Percentiles rank a stretch among this genome's conserved stretches.
Evolutionary conservation across 1,140 invertebrate genomes (phyloP).

Genomic region (Aphis craccivora): DNA sequence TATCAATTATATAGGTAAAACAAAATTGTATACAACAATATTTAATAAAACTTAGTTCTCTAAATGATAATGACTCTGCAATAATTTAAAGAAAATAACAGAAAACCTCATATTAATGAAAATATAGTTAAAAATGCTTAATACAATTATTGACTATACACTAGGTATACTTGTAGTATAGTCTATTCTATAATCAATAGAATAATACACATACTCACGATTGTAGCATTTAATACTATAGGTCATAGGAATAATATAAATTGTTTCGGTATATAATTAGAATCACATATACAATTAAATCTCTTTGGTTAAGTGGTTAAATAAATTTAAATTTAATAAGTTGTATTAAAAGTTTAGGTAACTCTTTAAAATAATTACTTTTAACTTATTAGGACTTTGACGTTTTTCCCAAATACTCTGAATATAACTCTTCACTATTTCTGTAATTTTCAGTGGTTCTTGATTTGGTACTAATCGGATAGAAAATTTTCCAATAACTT

Average conservation of each 20-base stretch:
- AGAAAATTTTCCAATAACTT: slow-evolving; percentile 96
- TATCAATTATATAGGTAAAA: not conserved
- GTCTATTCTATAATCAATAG: too few relatives aligned
- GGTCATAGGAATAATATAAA: not conserved
- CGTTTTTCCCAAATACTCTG: slow-evolving; percentile 73
- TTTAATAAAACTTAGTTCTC: not conserved
- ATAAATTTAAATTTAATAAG: too few relatives aligned
- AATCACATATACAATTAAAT: not conserved
- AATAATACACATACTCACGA: not conserved
- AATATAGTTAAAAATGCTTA: not conserved
- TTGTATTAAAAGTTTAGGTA: too few relatives aligned
- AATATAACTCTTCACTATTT: slow-evolving; percentile 79
- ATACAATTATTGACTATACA: not conserved
- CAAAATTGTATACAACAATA: not conserved
- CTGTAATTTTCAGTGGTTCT: slow-evolving; percentile 77
- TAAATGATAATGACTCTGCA: not conserved
- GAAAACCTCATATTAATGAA: not conserved
- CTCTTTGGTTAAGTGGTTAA: not conserved
- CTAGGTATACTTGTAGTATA: too few relatives aligned
- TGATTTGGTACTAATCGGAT: slow-evolving; percentile 94
- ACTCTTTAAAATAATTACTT: slow-evolving; percentile 66
- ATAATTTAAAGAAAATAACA: not conserved
- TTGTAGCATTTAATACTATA: not conserved
- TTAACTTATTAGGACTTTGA: slow-evolving; percentile 86
- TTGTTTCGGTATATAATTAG: not conserved